Conservation (phyloP, 2,113 vertebrate species). For the Polyodon spathula region DNA sequence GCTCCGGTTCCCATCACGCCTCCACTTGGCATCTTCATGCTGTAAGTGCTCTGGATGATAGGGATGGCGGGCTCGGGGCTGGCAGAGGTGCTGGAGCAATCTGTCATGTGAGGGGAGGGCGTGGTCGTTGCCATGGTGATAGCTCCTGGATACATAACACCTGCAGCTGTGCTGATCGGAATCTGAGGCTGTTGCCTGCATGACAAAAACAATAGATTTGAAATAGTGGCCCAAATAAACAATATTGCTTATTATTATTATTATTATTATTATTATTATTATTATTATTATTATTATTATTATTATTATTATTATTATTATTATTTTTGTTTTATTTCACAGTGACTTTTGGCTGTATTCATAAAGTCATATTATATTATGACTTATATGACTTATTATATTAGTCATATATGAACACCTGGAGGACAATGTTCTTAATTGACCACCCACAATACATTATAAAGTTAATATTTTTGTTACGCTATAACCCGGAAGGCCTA, state of each 20-base stretch:
- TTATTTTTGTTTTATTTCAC: no score
- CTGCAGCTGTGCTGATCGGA: constrained; percentile 87
- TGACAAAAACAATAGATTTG: constrained; percentile 24
- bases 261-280: no score
- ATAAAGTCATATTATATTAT: no score
- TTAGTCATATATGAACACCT: no score
- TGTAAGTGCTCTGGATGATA: constrained; percentile 95
- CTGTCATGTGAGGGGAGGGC: constrained; percentile 95
- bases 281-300: no score
- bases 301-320: no score
- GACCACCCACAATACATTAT: constrained; percentile 55
- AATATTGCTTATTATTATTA: no score
- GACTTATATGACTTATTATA: no score
- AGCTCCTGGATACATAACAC: constrained; percentile 92
- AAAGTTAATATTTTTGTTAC: constrained; percentile 31
- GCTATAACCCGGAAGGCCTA: constrained; percentile 30
- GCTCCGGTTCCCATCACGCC: constrained; percentile 68
- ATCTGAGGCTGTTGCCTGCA: constrained; percentile 86
- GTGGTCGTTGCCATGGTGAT: constrained; percentile 90
- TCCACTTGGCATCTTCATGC: constrained; percentile 85
- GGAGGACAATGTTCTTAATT: constrained; percentile 45
- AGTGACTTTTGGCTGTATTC: no score
- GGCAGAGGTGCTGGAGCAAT: constrained; percentile 94
- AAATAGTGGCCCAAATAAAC: constrained; percentile 6
- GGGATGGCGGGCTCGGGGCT: constrained; percentile 95